Evolutionary conservation across 2,797 vertebrate species (phyloP), one percentile per base, ranked within the genome.

Genomic region (Rousettus madagascariensis): DNA sequence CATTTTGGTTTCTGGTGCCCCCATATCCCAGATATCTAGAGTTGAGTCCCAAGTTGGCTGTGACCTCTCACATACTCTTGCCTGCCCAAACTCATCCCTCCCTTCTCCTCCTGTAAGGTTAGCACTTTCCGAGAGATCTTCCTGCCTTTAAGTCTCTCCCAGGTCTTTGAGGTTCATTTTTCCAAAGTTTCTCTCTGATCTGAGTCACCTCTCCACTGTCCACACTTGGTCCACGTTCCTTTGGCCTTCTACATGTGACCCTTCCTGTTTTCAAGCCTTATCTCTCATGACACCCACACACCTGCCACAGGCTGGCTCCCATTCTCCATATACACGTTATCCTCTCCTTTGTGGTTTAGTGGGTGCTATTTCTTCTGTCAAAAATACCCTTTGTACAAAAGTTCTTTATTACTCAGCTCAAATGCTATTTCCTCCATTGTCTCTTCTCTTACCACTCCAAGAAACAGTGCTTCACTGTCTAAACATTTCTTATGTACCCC

Each of bases 391-490:
- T 75, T 65, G 28, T 75, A 53, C 55, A 43, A 59, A 63, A 66
- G 26, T 22, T 10, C 59, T 75, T 92, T 15, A 49, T 19, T 17
- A 1, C 33, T 59, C 41, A n/a, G 20, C 13, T 46, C 65, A 86
- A 26, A 36, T 13, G 75, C 17, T 33, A 1, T n/a, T 84, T 53
- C 68, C 38, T 36, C n/a, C 8, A 7, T 0, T 2, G 20, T 5
- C 12, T 4, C 49, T 43, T 86, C 63, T 78, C 12, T 10, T 0
- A n/a, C n/a, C 30, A 13, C n/a, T 43, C 43, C 15, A 38, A 36
- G 69, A 65, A 63, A 49, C n/a, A 9, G n/a, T 0, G 0, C 28
- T 5, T 75, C 69, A 16, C 10, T 2, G 2, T 41, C 55, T 33
- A 0, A 3, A 61, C 16, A 16, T 65, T 61, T 69, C n/a, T 72